Conservation (phyloP, 2,888 invertebrate genomes). For the Andrena dorsata region DNA sequence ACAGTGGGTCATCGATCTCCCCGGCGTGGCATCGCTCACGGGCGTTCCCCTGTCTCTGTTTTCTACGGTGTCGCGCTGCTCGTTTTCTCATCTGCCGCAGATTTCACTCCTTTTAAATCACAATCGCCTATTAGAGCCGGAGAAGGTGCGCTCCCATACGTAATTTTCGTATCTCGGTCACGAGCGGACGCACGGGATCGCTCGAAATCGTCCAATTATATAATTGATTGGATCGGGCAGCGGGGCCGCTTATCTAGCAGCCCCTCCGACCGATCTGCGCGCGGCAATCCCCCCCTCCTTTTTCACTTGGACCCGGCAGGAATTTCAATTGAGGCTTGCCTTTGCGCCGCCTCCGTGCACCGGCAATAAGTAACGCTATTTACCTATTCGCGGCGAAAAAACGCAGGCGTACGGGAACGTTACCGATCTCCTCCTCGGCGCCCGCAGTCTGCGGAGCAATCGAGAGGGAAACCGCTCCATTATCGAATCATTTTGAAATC, state of each 20-base stretch:
- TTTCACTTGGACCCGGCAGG: background rate
- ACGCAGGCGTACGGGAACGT: constrained; percentile 5
- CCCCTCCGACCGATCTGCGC: constrained; percentile 7
- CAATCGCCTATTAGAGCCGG: constrained; percentile 57
- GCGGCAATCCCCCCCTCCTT: background rate
- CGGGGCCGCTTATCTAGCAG: constrained; percentile 1
- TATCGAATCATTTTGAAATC: constrained; percentile 32
- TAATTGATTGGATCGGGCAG: background rate
- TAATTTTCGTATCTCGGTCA: constrained; percentile 51
- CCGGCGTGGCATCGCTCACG: constrained; percentile 52
- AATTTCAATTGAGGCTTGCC: background rate
- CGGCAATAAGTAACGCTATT: background rate
- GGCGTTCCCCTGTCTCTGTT: constrained; percentile 62
- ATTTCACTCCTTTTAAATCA: constrained; percentile 72
- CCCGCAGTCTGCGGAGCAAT: background rate
- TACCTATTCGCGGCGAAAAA: background rate
- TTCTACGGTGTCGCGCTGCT: constrained; percentile 47
- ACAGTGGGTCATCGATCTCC: constrained; percentile 53
- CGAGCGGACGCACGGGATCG: constrained; percentile 12
- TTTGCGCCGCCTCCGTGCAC: constrained; percentile 1
- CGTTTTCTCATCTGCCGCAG: constrained; percentile 63
- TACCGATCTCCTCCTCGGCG: background rate
- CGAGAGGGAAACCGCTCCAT: constrained; percentile 38
- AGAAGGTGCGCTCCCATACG: constrained; percentile 19
- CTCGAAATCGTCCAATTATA: constrained; percentile 25